Evolutionary conservation across 2,888 invertebrate species (phyloP).

Genomic region (Flexamia atlantica): DNA sequence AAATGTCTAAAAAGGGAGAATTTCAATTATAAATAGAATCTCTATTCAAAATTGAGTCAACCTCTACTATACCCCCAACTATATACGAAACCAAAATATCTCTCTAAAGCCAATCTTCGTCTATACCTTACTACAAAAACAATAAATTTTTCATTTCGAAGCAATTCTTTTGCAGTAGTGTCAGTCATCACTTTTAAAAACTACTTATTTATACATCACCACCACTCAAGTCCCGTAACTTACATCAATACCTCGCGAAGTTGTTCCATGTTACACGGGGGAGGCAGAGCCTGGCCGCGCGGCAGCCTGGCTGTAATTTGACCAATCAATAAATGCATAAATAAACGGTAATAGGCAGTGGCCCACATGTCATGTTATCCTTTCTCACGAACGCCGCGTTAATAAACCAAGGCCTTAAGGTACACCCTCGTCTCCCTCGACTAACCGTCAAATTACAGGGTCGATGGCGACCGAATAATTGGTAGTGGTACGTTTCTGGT

Average conservation of each 20-base stretch:
- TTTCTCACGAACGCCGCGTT: neutral
- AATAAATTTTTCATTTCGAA: no score
- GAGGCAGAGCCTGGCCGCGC: neutral
- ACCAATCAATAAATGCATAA: conserved; percentile 54
- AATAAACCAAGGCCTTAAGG: conserved; percentile 19
- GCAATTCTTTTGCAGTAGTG: no score
- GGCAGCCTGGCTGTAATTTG: conserved; percentile 42
- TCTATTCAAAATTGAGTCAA: no score
- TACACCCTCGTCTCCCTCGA: neutral
- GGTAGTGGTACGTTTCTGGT: neutral
- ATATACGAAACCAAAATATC: no score
- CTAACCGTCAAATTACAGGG: neutral
- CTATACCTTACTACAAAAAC: no score
- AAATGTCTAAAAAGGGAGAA: no score
- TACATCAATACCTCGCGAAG: neutral
- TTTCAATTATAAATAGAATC: no score
- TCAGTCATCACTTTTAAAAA: no score
- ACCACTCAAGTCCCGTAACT: neutral
- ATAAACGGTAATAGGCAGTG: conserved; percentile 49
- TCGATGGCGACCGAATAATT: neutral
- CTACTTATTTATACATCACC: no score
- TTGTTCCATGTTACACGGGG: conserved; percentile 1
- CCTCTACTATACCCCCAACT: no score
- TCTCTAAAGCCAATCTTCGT: no score
- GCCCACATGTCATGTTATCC: conserved; percentile 37